phyloP scores from a whole-genome alignment of 2,888 invertebrate species.

The Limnephilus rhombicus region DNA sequence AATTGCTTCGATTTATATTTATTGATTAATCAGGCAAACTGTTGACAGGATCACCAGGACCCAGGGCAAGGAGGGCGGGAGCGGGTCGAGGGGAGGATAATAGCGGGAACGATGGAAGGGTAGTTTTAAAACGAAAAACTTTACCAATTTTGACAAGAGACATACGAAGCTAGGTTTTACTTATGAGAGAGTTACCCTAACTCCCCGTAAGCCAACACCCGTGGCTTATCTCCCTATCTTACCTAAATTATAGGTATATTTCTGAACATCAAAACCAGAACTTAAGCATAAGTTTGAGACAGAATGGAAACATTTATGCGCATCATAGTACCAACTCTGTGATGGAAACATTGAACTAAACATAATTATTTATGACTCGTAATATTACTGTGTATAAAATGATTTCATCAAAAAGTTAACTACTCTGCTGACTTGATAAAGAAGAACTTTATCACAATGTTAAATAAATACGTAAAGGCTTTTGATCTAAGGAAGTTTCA shows the following conservation, averaged over 20 bases:
- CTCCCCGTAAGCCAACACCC: neutral
- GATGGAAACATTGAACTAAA: neutral
- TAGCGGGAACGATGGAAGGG: neutral
- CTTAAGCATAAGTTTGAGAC: neutral
- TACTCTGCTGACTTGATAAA: neutral
- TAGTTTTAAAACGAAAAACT: slow-evolving; percentile 1
- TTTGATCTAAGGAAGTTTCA: neutral
- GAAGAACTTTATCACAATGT: neutral
- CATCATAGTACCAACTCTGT: neutral
- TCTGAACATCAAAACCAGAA: slow-evolving; percentile 1
- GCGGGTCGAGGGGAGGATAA: neutral
- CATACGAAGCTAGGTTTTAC: neutral
- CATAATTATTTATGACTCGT: neutral
- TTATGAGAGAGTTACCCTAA: neutral
- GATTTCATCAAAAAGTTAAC: neutral
- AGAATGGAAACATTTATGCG: neutral
- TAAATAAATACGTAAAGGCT: neutral
- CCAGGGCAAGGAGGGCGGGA: neutral
- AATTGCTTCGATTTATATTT: neutral
- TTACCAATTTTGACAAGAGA: neutral
- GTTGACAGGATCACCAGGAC: neutral
- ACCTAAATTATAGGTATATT: neutral
- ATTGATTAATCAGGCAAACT: neutral
- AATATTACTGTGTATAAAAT: neutral
- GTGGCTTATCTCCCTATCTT: neutral